Base-by-base conservation (phyloP, 2,888 invertebrate genomes). In the Xylota sylvarum region DNA sequence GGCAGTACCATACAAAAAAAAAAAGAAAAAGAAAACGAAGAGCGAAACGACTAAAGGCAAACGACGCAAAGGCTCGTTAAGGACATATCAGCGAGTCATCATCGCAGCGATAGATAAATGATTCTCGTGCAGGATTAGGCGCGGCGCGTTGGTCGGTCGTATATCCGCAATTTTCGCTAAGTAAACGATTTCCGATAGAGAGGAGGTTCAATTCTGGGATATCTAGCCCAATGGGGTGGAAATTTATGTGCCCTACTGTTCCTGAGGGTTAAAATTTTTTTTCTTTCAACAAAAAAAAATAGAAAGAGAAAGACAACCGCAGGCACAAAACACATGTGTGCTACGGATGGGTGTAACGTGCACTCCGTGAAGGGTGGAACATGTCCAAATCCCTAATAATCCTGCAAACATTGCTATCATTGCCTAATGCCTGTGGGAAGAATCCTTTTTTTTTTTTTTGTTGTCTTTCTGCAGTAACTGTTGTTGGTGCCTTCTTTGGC, bases 391-490 rank as follows among this genome's bases (percentile, higher is more conserved):
- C 88, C 85, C 76, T 85, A 77, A 79, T 88, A 87, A 85, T 88
- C 85, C 85, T 85, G 79, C 82, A 85, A 87, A 85, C 87, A 88
- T 79, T 70, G 72, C 79, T 87, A 78, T 87, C 84, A 78, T 65
- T 81, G 58, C 55, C 88, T 87, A 79, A 88, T 87, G 87, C 84
- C 87, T 84, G 88, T 87, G 88, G 84, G 88, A 88, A 86, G 86
- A 82, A 86, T 86, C 86, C 81, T 86, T 86, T 81, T 72, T 27
- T 60, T 56, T n/a, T 58, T 10, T 35, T 12, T 55, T 30, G 43
- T 17, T 19, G 4, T 58, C 46, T 37, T 9, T 10, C 12, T 56
- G 19, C 23, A 32, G 43, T 35, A 9, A n/a, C 10, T 48, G 56
- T 73, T 73, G 64, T 56, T 60, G 12, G 37, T 10, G 69, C 35